Conservation (phyloP, 2,888 invertebrate species). For the Drosophila kanekoi region DNA sequence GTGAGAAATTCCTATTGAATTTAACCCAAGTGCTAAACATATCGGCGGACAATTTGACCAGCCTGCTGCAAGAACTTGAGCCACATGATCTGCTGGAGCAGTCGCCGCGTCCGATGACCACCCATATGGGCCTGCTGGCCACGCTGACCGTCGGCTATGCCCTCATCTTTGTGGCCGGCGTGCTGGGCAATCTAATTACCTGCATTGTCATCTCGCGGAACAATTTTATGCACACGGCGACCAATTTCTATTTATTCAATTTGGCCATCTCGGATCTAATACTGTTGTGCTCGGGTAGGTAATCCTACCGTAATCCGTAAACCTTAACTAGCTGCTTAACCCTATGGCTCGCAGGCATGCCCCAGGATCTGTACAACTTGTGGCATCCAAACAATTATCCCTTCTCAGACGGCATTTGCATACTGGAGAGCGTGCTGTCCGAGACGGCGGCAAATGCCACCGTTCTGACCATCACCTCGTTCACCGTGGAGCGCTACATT, state of each 20-base stretch:
- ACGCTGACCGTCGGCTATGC: conserved; percentile 90
- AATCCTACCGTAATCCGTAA: neutral
- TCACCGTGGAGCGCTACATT: conserved; percentile 94
- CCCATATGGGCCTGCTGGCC: conserved; percentile 70
- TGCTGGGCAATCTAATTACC: conserved; percentile 93
- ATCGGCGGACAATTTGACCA: conserved; percentile 81
- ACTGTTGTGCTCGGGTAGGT: conserved; percentile 89
- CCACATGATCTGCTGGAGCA: conserved; percentile 43
- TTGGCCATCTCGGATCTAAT: conserved; percentile 94
- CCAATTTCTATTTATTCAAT: conserved; percentile 93
- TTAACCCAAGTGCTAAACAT: conserved; percentile 83
- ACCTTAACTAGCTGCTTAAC: neutral
- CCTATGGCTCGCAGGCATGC: conserved; percentile 87
- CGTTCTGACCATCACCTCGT: conserved; percentile 94
- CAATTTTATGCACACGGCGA: conserved; percentile 93
- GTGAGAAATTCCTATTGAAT: conserved; percentile 82
- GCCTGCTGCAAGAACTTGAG: conserved; percentile 61
- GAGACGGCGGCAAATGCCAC: conserved; percentile 95
- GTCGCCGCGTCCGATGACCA: conserved; percentile 35
- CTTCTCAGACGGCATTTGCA: conserved; percentile 91
- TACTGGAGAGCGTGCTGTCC: conserved; percentile 90
- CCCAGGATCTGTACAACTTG: conserved; percentile 91
- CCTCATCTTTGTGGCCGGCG: conserved; percentile 88
- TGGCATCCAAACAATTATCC: conserved; percentile 91
- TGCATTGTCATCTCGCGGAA: conserved; percentile 93